Evolutionary conservation across 2,113 vertebrate genomes (phyloP).

Genomic region (Pipra filicauda): DNA sequence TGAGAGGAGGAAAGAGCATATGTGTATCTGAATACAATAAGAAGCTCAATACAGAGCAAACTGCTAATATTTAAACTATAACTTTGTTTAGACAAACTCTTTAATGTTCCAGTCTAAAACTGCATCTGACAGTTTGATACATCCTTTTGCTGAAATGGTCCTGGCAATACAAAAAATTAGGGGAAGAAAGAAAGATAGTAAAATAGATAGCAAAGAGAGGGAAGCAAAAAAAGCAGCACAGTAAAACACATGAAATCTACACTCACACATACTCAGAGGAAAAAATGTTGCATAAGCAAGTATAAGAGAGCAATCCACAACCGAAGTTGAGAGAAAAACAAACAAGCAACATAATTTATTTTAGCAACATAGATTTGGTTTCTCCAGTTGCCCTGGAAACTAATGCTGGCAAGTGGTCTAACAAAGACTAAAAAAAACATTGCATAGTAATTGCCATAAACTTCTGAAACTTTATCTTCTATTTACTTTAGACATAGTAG

Average conservation of each 20-base stretch:
- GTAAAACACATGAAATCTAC: background rate
- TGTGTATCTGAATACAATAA: background rate
- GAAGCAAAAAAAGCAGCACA: background rate
- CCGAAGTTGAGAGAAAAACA: background rate
- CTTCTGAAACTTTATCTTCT: background rate
- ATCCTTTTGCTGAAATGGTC: background rate
- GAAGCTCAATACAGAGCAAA: background rate
- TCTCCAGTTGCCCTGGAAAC: conserved; percentile 3
- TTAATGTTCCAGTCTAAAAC: background rate
- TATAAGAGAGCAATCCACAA: background rate
- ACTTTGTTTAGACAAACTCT: background rate
- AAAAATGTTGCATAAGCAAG: background rate
- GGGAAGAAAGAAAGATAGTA: background rate
- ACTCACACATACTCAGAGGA: background rate
- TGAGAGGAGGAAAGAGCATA: background rate
- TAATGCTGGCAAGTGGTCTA: background rate
- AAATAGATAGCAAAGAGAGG: background rate
- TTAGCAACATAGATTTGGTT: background rate
- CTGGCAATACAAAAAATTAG: background rate
- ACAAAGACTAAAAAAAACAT: background rate
- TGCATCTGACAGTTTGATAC: background rate
- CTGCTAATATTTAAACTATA: background rate
- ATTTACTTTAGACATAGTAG: background rate
- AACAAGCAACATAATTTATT: background rate
- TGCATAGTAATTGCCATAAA: background rate